Evolutionary conservation across 1,140 invertebrate genomes (phyloP), one percentile per base, ranked within the genome.

Genomic region (Bombus superbus): DNA sequence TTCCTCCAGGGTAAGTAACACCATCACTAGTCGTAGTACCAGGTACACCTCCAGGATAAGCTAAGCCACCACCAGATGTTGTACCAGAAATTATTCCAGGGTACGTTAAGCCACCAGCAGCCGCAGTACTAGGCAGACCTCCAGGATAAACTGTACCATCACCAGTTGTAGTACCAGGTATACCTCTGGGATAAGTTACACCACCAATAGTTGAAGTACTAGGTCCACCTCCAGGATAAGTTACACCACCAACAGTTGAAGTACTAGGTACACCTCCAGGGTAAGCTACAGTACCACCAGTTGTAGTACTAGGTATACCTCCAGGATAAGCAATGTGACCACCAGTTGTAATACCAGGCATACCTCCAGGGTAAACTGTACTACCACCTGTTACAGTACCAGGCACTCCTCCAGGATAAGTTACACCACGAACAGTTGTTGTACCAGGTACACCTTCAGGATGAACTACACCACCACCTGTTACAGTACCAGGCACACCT

Each of bases 401-500:
- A 62, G 83, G 76, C 32, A 78, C 32, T 80, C 68, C 82, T 83
- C 69, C 76, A n/a, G 87, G 80, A 85, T 75, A 89, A 71, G 77
- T 22, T 69, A 81, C 85, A 53, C 82, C 69, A 28, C 4, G 81
- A 25, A 32, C 73, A n/a, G 38, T 38, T 40, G 28, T 57, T 59
- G 81, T 77, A 53, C 87, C 88, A 62, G 87, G 84, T 47, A 80
- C 71, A 75, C 83, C 73, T n/a, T 64, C 83, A 62, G 86, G 81
- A 22, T 89, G 85, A 0, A 32, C 5, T 62, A 38, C 75, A 28
- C 44, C 44, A 76, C 64, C 64, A 28, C 25, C 9, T 25, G 57
- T 25, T 59, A 28, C 25, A 40, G 68, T 81, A 47, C 32, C 38
- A 40, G 38, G 38, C 38, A 40, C 3, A 5, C 38, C 53, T 59